Percentiles rank a stretch among this genome's conserved stretches.
phyloP scores from a whole-genome alignment of 2,888 invertebrate species.

The Pelosia muscerda region DNA sequence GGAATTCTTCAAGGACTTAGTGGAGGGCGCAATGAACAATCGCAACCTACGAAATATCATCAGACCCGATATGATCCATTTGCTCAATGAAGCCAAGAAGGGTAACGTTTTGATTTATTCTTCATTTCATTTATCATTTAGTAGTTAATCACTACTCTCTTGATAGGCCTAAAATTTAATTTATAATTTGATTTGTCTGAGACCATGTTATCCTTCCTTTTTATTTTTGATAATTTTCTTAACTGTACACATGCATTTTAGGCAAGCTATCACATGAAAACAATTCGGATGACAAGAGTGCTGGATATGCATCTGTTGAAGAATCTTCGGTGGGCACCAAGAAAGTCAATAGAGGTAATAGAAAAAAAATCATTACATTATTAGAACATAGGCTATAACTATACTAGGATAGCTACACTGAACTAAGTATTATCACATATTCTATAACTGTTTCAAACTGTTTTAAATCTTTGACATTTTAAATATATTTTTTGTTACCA shows the following conservation, averaged over 20 bases:
- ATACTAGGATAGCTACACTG: too few relatives aligned
- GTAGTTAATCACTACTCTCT: too few relatives aligned
- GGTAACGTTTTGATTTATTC: too few relatives aligned
- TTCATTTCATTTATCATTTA: too few relatives aligned
- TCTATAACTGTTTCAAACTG: too few relatives aligned
- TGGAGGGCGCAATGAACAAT: constrained; percentile 71
- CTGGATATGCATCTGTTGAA: constrained; percentile 74
- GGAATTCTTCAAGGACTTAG: constrained; percentile 67
- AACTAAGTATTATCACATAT: too few relatives aligned
- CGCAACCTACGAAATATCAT: constrained; percentile 68
- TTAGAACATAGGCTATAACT: too few relatives aligned
- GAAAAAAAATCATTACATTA: not conserved
- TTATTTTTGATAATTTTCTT: too few relatives aligned
- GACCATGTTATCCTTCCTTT: not conserved
- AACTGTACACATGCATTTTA: too few relatives aligned
- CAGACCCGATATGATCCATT: constrained; percentile 85
- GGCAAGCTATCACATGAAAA: constrained; percentile 62
- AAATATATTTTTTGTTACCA: constrained; percentile 25
- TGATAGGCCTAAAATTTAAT: not conserved
- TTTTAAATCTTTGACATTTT: too few relatives aligned
- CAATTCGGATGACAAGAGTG: constrained; percentile 53
- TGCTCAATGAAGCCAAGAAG: constrained; percentile 84
- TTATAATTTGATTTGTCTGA: too few relatives aligned
- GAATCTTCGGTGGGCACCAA: constrained; percentile 68
- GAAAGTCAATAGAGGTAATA: constrained; percentile 53